Evolutionary conservation across 2,888 invertebrate species (phyloP), one percentile per base, ranked within the genome.

Genomic region (Auanema freiburgensis): DNA sequence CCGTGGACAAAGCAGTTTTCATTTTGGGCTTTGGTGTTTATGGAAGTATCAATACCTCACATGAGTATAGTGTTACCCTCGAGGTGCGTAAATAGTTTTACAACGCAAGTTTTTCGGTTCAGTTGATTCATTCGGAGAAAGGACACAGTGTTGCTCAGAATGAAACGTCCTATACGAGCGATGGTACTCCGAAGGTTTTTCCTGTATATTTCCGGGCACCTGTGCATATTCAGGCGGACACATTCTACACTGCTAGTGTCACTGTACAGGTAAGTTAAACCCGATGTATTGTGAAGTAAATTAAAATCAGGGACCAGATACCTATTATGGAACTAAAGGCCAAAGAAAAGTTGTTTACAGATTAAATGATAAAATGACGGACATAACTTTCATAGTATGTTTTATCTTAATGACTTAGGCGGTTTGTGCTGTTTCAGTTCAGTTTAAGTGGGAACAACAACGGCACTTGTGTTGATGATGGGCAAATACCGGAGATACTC

Each of bases 401-500:
- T 33, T 8, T 8, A 33, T 3, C 33, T 33, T 33, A 3, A 33
- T 33, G 33, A 5, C 33, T 33, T n/a, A n/a, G n/a, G 33, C 33
- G 3, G 33, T 5, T 33, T 40, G 6, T 40, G 25, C 63, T 54
- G 4, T 92, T 92, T 84, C 90, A 90, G 83, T 92, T 92, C 85
- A 90, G 90, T 83, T 91, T 91, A 1, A 90, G 91, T n/a, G 91
- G 91, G 12, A 91, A 91, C 84, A 92, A 92, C 84, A 82, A 82
- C 65, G 82, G 91, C 0, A 92, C 92, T 1, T 90, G 91, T 0
- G 91, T 92, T 1, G 91, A 91, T 80, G 91, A 91, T 83, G 92
- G 92, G 52, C 92, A 92, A 85, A 91, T 92, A 74, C 92, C 92
- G 11, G 91, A 91, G 83, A 90, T 92, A 67, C 90, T 92, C 77